Evolutionary conservation across 53 echinoderm and acorn worm species (phyloP).

Genomic region (Echinometra lucunter): DNA sequence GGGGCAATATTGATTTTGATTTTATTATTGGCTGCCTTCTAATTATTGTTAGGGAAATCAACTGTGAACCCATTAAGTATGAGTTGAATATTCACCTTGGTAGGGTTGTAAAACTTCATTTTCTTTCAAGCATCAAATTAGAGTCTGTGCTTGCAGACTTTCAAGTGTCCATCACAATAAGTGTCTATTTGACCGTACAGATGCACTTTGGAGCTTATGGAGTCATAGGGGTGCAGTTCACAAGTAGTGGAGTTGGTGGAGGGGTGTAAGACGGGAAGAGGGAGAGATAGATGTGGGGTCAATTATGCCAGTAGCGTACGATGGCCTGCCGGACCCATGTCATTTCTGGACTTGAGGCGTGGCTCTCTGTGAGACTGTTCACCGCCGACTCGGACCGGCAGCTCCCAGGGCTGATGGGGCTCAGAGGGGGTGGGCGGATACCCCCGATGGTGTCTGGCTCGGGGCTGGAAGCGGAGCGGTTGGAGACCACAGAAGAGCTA

Average conservation of each 20-base stretch:
- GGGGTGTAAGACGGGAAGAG: background rate
- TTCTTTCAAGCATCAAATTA: background rate
- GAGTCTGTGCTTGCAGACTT: background rate
- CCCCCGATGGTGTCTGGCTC: conserved; percentile 74
- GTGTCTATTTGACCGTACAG: background rate
- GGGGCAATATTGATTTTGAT: no score
- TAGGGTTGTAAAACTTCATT: background rate
- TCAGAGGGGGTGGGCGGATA: conserved; percentile 79
- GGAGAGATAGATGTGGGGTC: conserved; percentile 66
- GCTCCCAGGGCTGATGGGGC: conserved; percentile 87
- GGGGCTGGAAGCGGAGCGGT: conserved; percentile 92
- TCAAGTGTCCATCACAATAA: background rate
- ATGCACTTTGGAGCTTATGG: background rate
- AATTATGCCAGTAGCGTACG: conserved; percentile 97
- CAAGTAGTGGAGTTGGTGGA: background rate
- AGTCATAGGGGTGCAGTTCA: background rate
- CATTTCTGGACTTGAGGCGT: conserved; percentile 94
- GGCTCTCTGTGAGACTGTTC: conserved; percentile 79
- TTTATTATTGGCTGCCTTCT: no score
- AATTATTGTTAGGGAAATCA: no score
- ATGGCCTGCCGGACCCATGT: conserved; percentile 97
- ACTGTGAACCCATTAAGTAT: no score
- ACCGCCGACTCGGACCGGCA: conserved; percentile 86
- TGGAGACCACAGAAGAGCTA: conserved; percentile 94
- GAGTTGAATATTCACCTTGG: no score